Evolutionary conservation across 2,888 invertebrate species (phyloP), one percentile per base, ranked within the genome.

Genomic region (Bhutanitis thaidina): DNA sequence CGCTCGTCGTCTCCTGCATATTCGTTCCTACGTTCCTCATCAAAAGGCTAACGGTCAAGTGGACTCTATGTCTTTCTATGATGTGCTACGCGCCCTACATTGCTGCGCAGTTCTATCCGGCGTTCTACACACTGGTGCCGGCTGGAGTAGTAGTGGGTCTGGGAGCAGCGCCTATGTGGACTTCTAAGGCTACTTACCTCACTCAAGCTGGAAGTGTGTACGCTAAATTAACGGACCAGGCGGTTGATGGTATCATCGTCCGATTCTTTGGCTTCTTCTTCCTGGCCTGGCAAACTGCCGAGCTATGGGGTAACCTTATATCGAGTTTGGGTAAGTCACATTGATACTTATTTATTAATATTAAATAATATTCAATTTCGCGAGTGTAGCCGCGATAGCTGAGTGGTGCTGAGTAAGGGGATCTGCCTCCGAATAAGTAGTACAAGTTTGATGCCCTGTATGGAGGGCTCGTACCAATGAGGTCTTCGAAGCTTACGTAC

Each of bases 221-320:
- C 86, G 96, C 98, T 12, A 95, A 95, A 72, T 88, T 97, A 55
- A 96, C 96, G 10, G 95, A 95, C 67, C 95, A 96, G 74, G 93
- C 95, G 25, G 94, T 96, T 46, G 97, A 97, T 77, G 97, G 96
- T 14, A 96, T 98, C 64, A 97, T 99, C 64, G 98, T 98, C 52
- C 90, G 97, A 69, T 98, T 99, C 92, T 99, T 99, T 84, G 99
- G 99, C 38, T 96, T 98, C 92, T 99, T 99, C 93, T 99, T 99
- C 91, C 93, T 98, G 66, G 96, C 98, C 60, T 98, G 98, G 94
- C 98, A 98, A 82, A 96, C 97, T 12, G 96, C 98, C 65, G 96
- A 98, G 87, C 93, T 98, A 41, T 97, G 97, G 96, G 98, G 98
- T 73, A 98, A 98, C 84, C 92, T 98, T 57, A 94, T 98, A 70